Base-by-base conservation (phyloP, 2,888 invertebrate genomes). In the Malacosoma neustria region DNA sequence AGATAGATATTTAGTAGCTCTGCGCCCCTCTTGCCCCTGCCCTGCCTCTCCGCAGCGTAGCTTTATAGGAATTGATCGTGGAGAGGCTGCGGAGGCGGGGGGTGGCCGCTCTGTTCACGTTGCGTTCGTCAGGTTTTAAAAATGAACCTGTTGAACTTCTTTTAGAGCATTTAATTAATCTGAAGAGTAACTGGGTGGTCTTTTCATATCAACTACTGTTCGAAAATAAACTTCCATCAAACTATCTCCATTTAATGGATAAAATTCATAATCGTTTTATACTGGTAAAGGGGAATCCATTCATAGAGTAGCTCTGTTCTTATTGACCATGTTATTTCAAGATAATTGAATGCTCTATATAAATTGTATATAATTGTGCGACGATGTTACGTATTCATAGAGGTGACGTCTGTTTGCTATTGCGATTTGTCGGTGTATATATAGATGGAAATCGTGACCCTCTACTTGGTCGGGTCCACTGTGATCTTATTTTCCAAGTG, bases 1-100 rank as follows among this genome's bases (percentile, higher is more conserved):
- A 85, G 81, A 84, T 79, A 70, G 74, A 79, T 80, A 80, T 76
- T 81, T 79, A 77, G 72, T 79, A 76, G 54, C 68, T 61, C 66
- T 67, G 77, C 63, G 70, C 62, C 61, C 63, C 65, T 39, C 62
- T 66, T 56, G 56, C 57, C 52, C 54, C 42, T 46, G 22, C 22
- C 22, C 44, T 43, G 36, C 33, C 13, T 31, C 37, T 33, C 45
- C 35, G 37, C 44, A 42, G 42, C 45, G 56, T 22, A 5, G 22
- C 22, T 22, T 63, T 58, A 62, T 72, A 75, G 77, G 79, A 80
- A 77, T 79, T 80, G 77, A 77, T 49, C 11, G 37, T 13, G 32
- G 4, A 32, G 12, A 13, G 32, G n/a, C 32, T 6, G 5, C 22
- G 22, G 22, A 5, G 5, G 22, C 22, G 22, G 52, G 46, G 43